Percentiles rank a stretch among this genome's conserved stretches.
Conservation (phyloP, 2,113 vertebrate genomes). For the Crocuta crocuta region DNA sequence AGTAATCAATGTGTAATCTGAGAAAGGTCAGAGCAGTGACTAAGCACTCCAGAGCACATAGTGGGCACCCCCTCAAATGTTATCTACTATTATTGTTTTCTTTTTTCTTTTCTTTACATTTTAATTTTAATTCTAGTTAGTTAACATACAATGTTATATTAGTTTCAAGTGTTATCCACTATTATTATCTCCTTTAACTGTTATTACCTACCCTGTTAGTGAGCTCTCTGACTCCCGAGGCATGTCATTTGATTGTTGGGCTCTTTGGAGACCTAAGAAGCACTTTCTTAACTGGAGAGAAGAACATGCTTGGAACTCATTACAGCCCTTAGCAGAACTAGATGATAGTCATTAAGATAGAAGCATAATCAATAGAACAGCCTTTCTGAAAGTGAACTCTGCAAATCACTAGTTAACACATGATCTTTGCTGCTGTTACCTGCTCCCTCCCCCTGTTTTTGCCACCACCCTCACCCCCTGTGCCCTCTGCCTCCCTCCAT, state of each 20-base stretch:
- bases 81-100: not conserved
- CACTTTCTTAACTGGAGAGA: not conserved
- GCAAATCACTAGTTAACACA: not conserved
- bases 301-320: not conserved
- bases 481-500: rapidly evolving
- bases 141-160: not conserved
- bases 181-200: not conserved
- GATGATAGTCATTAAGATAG: not conserved
- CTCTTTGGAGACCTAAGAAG: not conserved
- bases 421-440: not conserved
- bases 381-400: not conserved
- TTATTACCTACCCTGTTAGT: not conserved
- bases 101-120: not conserved
- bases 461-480: not conserved
- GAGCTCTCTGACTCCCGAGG: not conserved
- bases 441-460: not conserved
- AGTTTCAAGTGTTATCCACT: not conserved
- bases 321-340: not conserved
- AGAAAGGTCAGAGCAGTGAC: not conserved
- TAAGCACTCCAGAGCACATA: not conserved
- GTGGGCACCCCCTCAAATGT: not conserved
- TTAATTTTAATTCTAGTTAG: not conserved
- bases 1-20: not conserved
- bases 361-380: not conserved
- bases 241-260: not conserved